Base-by-base conservation (phyloP, 64 coral and sea anemone genomes). In the Hydrozoanthus tunicans region DNA sequence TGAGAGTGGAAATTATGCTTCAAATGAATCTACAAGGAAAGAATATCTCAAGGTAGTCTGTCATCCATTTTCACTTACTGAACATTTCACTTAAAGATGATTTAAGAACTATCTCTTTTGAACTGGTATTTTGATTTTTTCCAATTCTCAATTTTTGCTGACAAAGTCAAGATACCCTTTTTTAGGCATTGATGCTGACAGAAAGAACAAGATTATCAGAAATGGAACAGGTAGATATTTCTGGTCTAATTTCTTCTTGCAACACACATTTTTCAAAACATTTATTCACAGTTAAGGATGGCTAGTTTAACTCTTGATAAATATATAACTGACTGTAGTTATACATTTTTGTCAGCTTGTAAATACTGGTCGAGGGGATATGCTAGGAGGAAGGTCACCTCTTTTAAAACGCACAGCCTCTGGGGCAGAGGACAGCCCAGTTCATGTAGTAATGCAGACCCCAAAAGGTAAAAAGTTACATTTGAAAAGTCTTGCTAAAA, bases 1-100 rank as follows among this genome's bases (percentile, higher is more conserved):
- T 79, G 94, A 95, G 66, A 98, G 96, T 90, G 89, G 96, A n/a
- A 95, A 76, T 51, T 98, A 98, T 90, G 94, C 94, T 26, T 78
- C 81, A 53, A 91, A 95, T 66, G 91, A 95, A 15, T 82, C 94
- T 79, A 78, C 79, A 52, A 93, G 90, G 51, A 95, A 80, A 84
- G 94, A 98, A 80, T 98, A 95, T 27, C 67, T 89, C 10, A 93
- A 93, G 94, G 96, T 98, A 13, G 51, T 64, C 20, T 15, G 59
- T 13, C 20, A 25, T 3, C 59, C 32, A 8, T 43, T 53, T 15
- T 89, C 80, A 9, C 64, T 10, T 75, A 11, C 78, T 25, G 56
- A 58, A 51, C 10, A 27, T 9, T 20, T 68, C 56, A 58, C 9
- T 65, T 53, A 43, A 43, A 43, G 32, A 43, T 43, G 32, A 43